Evolutionary conservation across 2,113 vertebrate species (phyloP), one percentile per base, ranked within the genome.

Genomic region (Talpa occidentalis): DNA sequence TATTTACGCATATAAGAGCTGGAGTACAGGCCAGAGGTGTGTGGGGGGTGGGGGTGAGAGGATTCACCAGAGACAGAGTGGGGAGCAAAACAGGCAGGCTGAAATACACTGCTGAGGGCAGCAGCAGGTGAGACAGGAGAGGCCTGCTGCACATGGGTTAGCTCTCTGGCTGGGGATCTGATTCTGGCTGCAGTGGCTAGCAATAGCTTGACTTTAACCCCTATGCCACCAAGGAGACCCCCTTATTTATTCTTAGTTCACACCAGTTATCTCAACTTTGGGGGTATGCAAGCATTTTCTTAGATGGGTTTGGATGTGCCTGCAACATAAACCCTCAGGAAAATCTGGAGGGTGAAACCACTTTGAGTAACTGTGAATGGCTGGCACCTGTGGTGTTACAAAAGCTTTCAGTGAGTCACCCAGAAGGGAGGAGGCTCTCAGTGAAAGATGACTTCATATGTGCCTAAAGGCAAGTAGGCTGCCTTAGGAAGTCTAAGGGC

Each of bases 281-380:
- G 47, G 52, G 19, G 22, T 69, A 69, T 22, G 56, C 15, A 78
- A 44, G 24, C n/a, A 42, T n/a, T 49, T 82, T 89, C 56, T 92
- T 64, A 30, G 54, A 66, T 77, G 56, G 21, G 10, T 88, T 62
- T 91, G 54, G n/a, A 66, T 42, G 22, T 56, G 70, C 28, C n/a
- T 66, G 22, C 66, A 78, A 93, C n/a, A 37, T n/a, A 77, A 92
- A 82, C 35, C 40, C 37, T 92, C 70, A 42, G 42, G 64, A 82
- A 90, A 95, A 82, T 87, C 15, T 74, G 42, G 47, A 73, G 32
- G 32, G 72, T 64, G 69, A 90, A 96, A 72, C 11, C 42, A 56
- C 52, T 70, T 62, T 56, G 66, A 81, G 69, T 77, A 92, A 86
- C 59, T 82, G 74, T 74, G 82, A 88, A 72, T 91, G 90, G 54